phyloP scores from a whole-genome alignment of 2,888 invertebrate genomes.

The Osedax fenrisi region DNA sequence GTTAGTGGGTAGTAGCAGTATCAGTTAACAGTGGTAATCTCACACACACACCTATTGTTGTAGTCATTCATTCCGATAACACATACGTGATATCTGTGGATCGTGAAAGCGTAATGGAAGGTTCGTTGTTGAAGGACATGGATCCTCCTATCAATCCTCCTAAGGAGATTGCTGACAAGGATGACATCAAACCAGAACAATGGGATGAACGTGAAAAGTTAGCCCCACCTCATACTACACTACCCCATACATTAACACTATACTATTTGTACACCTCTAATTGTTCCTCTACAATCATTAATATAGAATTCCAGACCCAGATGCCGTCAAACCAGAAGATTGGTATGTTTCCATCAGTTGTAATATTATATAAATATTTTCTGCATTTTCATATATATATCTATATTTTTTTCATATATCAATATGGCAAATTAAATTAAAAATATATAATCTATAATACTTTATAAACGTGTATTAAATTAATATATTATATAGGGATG shows the following conservation, averaged over 20 bases:
- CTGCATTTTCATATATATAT: too few species aligned
- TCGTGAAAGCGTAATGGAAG: background rate
- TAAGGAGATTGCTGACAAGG: conserved; percentile 79
- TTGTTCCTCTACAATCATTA: too few species aligned
- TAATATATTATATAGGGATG: too few species aligned
- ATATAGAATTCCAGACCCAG: conserved; percentile 66
- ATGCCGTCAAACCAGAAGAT: conserved; percentile 78
- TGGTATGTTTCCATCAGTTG: conserved; percentile 55
- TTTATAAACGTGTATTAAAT: too few species aligned
- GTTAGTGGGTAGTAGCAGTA: conserved; percentile 38
- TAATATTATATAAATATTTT: background rate
- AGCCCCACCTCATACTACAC: conserved; percentile 58
- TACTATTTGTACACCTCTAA: conserved; percentile 66
- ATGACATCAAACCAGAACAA: conserved; percentile 67
- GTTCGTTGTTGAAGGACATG: background rate
- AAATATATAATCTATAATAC: too few species aligned
- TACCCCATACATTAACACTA: conserved; percentile 75
- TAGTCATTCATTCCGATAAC: background rate
- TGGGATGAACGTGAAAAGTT: conserved; percentile 87
- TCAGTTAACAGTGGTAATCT: background rate
- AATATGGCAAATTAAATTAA: too few species aligned
- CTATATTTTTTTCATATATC: too few species aligned
- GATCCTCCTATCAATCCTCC: conserved; percentile 83
- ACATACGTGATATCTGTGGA: background rate
- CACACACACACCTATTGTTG: background rate